Evolutionary conservation across 2,113 vertebrate species (phyloP), one percentile per base, ranked within the genome.

Genomic region (Bubo scandiacus): DNA sequence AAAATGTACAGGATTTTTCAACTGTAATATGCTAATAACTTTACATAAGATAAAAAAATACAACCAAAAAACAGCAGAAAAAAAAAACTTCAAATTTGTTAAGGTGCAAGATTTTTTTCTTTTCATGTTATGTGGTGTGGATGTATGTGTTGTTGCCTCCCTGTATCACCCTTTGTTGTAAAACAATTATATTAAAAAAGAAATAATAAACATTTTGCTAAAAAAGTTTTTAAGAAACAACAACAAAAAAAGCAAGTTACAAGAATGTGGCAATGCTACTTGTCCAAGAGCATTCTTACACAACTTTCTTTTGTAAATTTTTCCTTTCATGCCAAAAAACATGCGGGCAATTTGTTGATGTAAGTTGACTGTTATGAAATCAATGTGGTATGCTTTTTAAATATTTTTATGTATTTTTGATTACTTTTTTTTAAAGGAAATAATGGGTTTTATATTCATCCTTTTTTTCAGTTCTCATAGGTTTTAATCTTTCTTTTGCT

Each of bases 281-380:
- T 99, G 98, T 99, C 98, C 99, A 98, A 99, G 98, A 99, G 98
- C 99, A 99, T 99, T 99, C 99, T 99, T 99, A 99, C 99, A 99
- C 99, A 99, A 99, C 99, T 99, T 99, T 99, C 99, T 99, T 99
- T 99, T 99, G 98, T 99, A 99, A 99, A 99, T 99, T 99, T 99
- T 99, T 99, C 91, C 99, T 99, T 99, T 99, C 99, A 99, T 99
- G 99, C 99, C 99, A 99, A 99, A 98, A 99, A 99, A 99, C 99
- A 99, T 99, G 99, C 99, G 99, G 99, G 99, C 99, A 99, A 99
- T 99, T 99, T 99, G 99, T 99, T 99, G 99, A 99, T 99, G 99
- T 99, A 99, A 99, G 99, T 99, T 99, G 98, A 99, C 98, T 98
- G 97, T 97, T 98, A 98, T 19, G 72, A 98, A 98, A 98, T 98